These are phyloP conservation scores for Tangara arthus DNA, from an alignment of 2,797 vertebrate genomes.

Conservation along the genomic window DNA sequence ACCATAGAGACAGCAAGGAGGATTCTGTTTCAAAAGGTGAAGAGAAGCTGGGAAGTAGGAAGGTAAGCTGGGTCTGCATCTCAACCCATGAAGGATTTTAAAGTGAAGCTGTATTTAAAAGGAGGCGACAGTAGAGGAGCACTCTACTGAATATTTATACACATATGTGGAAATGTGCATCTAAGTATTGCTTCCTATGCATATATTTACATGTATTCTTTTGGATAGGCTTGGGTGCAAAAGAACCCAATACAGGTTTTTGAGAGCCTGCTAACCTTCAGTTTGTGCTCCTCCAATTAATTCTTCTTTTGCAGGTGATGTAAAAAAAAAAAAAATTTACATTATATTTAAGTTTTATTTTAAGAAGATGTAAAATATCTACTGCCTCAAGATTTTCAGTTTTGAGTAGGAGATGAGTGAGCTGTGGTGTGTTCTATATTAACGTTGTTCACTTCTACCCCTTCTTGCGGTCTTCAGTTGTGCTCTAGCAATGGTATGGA, in stretches of 20 bases:
- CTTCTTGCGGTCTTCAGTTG: background rate
- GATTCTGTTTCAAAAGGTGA: slow-evolving; percentile 71
- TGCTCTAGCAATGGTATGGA: background rate
- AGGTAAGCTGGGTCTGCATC: slow-evolving; percentile 59
- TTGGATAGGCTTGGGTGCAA: background rate
- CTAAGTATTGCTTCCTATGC: background rate
- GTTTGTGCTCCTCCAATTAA: background rate
- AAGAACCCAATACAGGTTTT: background rate
- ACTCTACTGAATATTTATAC: background rate
- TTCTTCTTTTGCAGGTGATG: background rate
- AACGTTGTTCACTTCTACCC: background rate
- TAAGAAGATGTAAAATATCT: background rate
- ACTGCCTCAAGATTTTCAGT: background rate
- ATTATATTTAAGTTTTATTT: background rate
- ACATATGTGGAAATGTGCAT: background rate
- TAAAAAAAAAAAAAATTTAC: background rate
- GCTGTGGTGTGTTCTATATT: background rate
- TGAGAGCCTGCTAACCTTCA: background rate
- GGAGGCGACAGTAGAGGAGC: background rate
- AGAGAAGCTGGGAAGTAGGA: slow-evolving; percentile 25
- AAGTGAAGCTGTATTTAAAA: background rate
- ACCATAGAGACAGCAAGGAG: slow-evolving; percentile 71
- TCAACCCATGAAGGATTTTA: background rate
- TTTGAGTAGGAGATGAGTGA: background rate
- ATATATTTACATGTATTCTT: background rate